These are phyloP conservation scores for Ameiurus melas DNA, from an alignment of 2,113 vertebrate genomes.

Conservation along the genomic window DNA sequence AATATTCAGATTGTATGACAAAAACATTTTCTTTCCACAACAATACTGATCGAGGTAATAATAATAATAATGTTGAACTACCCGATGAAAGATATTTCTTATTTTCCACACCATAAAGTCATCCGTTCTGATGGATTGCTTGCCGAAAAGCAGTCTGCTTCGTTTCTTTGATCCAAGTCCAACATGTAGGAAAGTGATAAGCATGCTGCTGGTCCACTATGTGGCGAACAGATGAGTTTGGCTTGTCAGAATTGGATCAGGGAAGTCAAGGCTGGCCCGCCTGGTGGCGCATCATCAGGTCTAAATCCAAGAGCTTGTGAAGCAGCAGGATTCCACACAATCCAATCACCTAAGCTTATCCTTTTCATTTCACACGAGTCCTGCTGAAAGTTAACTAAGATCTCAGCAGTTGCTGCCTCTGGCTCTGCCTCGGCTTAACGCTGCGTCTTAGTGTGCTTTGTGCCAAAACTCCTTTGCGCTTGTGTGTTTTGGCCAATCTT, in stretches of 20 bases:
- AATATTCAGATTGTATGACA: constrained; percentile 29
- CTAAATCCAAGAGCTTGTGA: constrained; percentile 30
- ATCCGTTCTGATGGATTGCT: not conserved
- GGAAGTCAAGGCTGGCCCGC: not conserved
- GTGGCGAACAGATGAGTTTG: constrained; percentile 6
- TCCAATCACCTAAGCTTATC: constrained; percentile 48
- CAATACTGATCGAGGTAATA: constrained; percentile 33
- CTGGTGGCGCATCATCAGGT: constrained; percentile 13
- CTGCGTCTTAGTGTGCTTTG: constrained; percentile 36
- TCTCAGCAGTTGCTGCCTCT: constrained; percentile 46
- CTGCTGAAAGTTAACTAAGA: constrained; percentile 52
- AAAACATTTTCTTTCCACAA: constrained; percentile 21
- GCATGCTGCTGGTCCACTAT: not conserved
- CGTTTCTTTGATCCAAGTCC: not conserved
- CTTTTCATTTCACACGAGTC: constrained; percentile 47
- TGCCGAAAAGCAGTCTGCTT: not conserved
- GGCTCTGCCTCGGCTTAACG: constrained; percentile 51
- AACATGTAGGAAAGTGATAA: constrained; percentile 19
- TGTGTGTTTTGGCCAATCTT: constrained; percentile 63
- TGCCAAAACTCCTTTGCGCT: constrained; percentile 56
- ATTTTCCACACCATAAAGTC: constrained; percentile 35
- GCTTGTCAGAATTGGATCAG: constrained; percentile 27
- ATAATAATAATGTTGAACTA: constrained; percentile 40
- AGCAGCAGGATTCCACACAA: constrained; percentile 41
- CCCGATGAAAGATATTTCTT: constrained; percentile 44